Percentiles rank a stretch among this genome's conserved stretches.
phyloP scores from a whole-genome alignment of 2,797 vertebrate genomes.

The Siniperca obscura region DNA sequence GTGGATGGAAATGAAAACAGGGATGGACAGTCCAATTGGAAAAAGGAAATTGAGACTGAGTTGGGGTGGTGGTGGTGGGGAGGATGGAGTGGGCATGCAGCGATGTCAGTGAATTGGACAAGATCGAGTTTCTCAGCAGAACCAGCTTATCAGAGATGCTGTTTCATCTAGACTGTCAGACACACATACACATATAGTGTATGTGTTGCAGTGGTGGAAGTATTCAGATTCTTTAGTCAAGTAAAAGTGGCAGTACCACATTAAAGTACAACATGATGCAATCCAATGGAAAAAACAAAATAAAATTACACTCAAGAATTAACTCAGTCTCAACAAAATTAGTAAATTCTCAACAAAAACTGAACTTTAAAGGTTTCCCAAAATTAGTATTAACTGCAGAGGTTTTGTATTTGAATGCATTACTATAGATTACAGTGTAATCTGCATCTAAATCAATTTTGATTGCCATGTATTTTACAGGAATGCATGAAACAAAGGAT shows the following conservation, averaged over 20 bases:
- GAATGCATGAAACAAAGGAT: background rate
- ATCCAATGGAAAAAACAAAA: no score
- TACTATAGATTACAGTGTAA: background rate
- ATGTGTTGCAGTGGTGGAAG: background rate
- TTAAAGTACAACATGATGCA: background rate
- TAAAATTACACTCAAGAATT: no score
- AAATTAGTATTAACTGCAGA: no score
- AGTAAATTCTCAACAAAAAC: no score
- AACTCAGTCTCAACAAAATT: no score
- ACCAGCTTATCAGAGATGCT: constrained; percentile 43
- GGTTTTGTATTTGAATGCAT: no score
- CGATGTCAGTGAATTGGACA: constrained; percentile 40
- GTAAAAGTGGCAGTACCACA: background rate
- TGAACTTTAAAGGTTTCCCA: no score
- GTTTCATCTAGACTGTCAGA: constrained; percentile 42
- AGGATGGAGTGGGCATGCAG: constrained; percentile 1
- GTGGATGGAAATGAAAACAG: constrained; percentile 33
- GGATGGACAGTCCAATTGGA: constrained; percentile 43
- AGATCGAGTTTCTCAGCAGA: constrained; percentile 45
- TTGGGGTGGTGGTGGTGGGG: background rate
- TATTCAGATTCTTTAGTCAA: background rate
- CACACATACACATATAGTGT: background rate
- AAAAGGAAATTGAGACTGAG: constrained; percentile 45
- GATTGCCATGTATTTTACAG: background rate
- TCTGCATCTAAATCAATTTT: background rate